These are phyloP conservation scores for Drosophila formosana DNA, from an alignment of 2,888 invertebrate species.

Conservation along the genomic window DNA sequence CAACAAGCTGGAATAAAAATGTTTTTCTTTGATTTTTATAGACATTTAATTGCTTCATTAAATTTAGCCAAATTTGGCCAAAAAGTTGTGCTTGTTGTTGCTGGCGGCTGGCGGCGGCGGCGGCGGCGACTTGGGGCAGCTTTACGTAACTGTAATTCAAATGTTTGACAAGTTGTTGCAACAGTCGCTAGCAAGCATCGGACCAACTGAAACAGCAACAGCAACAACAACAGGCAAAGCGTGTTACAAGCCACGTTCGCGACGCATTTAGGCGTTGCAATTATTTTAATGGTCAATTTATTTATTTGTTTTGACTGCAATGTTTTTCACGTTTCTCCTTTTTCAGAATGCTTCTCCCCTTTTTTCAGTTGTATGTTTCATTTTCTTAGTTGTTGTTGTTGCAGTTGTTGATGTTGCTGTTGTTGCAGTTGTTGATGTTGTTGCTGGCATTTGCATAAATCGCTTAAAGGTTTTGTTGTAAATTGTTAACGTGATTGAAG, in stretches of 20 bases:
- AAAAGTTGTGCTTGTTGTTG: conserved; percentile 37
- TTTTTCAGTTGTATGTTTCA: conserved; percentile 4
- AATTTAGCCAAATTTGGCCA: conserved; percentile 82
- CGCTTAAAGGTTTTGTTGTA: conserved; percentile 37
- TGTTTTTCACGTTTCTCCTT: conserved; percentile 63
- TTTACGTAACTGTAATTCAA: conserved; percentile 81
- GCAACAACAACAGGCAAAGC: conserved; percentile 59
- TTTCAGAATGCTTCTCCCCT: conserved; percentile 66
- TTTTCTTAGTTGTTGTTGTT: conserved; percentile 19
- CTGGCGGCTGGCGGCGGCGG: conserved; percentile 26
- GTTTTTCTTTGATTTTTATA: conserved; percentile 55
- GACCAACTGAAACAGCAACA: conserved; percentile 43
- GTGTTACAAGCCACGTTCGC: conserved; percentile 77
- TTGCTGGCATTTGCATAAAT: conserved; percentile 61
- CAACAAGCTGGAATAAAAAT: conserved; percentile 36
- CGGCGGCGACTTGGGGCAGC: conserved; percentile 46
- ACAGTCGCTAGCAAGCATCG: conserved; percentile 59
- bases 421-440: conserved; percentile 28
- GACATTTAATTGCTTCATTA: conserved; percentile 83
- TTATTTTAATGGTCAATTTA: conserved; percentile 82
- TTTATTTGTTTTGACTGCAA: conserved; percentile 73
- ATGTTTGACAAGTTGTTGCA: conserved; percentile 82
- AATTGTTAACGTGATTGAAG: conserved; percentile 69
- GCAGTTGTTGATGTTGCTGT: conserved; percentile 23
- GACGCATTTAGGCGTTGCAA: conserved; percentile 80